Evolutionary conservation across 2,888 invertebrate species (phyloP).

Genomic region (Griposia aprilina): DNA sequence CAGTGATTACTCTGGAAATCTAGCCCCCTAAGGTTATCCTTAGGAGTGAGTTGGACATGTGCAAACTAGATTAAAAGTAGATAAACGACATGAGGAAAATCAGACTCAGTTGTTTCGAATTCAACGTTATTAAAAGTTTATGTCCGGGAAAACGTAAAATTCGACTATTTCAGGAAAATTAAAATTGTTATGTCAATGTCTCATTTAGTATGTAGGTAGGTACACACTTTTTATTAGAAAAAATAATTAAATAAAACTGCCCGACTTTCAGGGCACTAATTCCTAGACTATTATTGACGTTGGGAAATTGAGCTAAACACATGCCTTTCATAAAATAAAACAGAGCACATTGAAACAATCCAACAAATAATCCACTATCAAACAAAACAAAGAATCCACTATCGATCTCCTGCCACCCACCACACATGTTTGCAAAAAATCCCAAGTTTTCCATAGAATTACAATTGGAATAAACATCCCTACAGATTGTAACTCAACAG

Average conservation of each 20-base stretch:
- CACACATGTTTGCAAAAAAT: conserved; percentile 6
- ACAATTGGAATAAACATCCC: conserved; percentile 31
- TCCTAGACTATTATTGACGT: not conserved
- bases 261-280: not conserved
- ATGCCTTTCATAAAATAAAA: not conserved
- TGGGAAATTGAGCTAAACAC: not conserved
- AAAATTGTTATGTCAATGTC: not conserved
- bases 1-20: conserved; percentile 11
- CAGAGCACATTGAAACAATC: not conserved
- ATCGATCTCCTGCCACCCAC: not conserved
- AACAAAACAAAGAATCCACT: conserved; percentile 2
- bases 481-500: conserved; percentile 33
- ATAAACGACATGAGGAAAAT: not conserved
- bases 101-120: conserved; percentile 8
- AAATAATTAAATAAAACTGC: not conserved
- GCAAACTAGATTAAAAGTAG: not conserved
- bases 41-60: not conserved
- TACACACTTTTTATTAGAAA: not conserved
- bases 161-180: not conserved
- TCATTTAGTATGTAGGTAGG: not conserved
- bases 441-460: conserved; percentile 27
- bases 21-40: not conserved
- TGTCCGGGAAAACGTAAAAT: no score
- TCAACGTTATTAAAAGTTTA: no score
- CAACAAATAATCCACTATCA: no score